phyloP scores from a whole-genome alignment of 2,113 vertebrate species.

The Aphelocoma coerulescens region DNA sequence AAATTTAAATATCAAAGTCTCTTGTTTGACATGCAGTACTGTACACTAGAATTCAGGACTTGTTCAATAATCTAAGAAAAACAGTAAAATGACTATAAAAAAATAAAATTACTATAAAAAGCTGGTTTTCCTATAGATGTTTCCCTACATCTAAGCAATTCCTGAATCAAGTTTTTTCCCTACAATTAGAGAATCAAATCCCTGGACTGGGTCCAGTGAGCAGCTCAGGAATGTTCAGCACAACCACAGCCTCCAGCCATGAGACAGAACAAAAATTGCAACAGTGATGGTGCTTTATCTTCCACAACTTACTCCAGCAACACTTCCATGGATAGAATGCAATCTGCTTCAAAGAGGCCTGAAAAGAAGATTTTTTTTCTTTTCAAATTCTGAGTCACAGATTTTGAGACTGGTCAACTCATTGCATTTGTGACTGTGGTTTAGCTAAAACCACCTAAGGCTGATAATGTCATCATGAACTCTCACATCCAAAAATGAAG shows the following conservation, averaged over 20 bases:
- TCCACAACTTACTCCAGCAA: not conserved
- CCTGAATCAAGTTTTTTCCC: not conserved
- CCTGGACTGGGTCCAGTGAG: not conserved
- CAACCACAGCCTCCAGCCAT: not conserved
- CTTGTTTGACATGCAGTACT: not conserved
- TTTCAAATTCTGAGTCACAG: not conserved
- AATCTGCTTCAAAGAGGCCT: not conserved
- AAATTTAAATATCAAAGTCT: not conserved
- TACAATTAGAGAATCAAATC: not conserved
- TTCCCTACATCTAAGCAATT: not conserved
- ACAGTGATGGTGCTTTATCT: not conserved
- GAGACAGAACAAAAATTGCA: constrained; percentile 24
- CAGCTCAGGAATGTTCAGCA: not conserved
- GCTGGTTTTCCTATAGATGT: not conserved
- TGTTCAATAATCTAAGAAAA: not conserved
- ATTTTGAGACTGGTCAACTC: not conserved
- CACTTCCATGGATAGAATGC: not conserved
- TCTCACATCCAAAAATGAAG: not conserved
- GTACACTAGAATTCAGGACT: not conserved
- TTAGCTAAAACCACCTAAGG: not conserved
- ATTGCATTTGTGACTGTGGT: not conserved
- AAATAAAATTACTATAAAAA: not conserved
- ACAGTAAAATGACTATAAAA: not conserved
- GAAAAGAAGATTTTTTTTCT: not conserved
- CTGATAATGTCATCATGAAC: not conserved